A percentile compares a stretch with the other conserved stretches of the same genome.
phyloP scores from a whole-genome alignment of 2,888 invertebrate genomes.

The Dicroscelio sp. region DNA sequence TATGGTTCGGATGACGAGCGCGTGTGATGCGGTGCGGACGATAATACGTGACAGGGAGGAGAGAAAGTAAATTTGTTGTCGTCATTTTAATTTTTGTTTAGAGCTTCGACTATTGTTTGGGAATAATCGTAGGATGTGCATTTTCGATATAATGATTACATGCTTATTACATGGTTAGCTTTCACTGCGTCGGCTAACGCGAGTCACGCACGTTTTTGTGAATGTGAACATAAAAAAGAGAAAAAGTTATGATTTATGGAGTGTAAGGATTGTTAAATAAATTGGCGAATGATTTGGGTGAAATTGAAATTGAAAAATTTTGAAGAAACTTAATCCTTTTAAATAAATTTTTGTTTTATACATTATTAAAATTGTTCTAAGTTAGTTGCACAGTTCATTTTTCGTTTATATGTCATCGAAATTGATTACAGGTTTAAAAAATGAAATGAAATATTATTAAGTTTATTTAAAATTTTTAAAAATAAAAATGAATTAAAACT shows the following conservation, averaged over 20 bases:
- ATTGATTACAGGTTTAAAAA: no score
- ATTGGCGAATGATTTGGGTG: no score
- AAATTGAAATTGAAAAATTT: not conserved
- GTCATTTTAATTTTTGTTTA: slow-evolving; percentile 77
- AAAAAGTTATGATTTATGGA: no score
- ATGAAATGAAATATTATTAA: no score
- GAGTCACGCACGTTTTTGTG: slow-evolving; percentile 68
- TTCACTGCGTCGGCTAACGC: slow-evolving; percentile 74
- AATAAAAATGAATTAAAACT: no score
- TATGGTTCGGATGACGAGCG: no score
- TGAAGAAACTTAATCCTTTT: no score
- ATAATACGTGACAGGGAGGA: slow-evolving; percentile 61
- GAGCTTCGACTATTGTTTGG: slow-evolving; percentile 76
- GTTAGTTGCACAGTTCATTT: no score
- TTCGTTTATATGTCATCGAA: no score
- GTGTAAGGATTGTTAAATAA: no score
- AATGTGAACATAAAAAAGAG: slow-evolving; percentile 16
- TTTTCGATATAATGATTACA: slow-evolving; percentile 82
- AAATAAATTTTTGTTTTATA: not conserved
- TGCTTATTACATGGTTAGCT: slow-evolving; percentile 82
- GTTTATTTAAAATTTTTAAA: no score
- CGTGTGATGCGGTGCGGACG: slow-evolving; percentile 36
- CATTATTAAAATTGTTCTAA: no score
- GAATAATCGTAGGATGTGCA: slow-evolving; percentile 78
- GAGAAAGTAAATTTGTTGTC: slow-evolving; percentile 80